Evolutionary conservation across 2,797 vertebrate species (phyloP), one percentile per base, ranked within the genome.

Genomic region (Peromyscus aztecus): DNA sequence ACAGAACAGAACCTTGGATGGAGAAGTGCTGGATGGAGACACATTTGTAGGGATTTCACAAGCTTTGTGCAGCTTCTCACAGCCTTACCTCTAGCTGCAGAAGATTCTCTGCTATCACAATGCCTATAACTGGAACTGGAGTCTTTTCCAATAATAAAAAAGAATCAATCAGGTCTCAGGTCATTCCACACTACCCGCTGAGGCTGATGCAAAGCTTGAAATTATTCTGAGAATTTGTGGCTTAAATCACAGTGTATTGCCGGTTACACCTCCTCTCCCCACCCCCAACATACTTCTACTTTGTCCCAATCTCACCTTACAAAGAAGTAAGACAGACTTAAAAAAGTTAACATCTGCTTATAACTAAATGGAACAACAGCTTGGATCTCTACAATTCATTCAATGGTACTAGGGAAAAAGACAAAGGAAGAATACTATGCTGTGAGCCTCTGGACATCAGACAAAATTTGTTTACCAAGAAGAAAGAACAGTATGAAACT

Each of bases 1-100:
- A 34, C 49, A 75, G 4, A 63, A 82, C 67, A 76, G 76, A 96
- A 90, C 78, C n/a, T 90, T 57, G 59, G n/a, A 90, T 61, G 37
- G 96, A 55, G 76, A 95, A 76, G 88, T 0, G 2, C 31, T 75
- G 16, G 13, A 90, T 6, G 5, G 59, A 81, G 65, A 85, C 52
- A 82, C 19, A 85, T 83, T 67, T 5, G 24, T 93, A 94, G 34
- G 21, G 52, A 71, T 57, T 73, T 92, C 84, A 63, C 90, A 59
- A 87, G 90, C 23, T 94, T 76, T 67, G 19, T 40, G 3, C 3
- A 89, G 46, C n/a, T 73, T 82, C 77, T 77, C 34, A 34, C 3
- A 24, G 3, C 2, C 21, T 34, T 73, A 93, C 37, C 34, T 85
- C 82, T 55, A 43, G n/a, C 31, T 59, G 17, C 17, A 81, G 52